Evolutionary conservation across 1,140 invertebrate species (phyloP).

Genomic region (Drosophila novamexicana): DNA sequence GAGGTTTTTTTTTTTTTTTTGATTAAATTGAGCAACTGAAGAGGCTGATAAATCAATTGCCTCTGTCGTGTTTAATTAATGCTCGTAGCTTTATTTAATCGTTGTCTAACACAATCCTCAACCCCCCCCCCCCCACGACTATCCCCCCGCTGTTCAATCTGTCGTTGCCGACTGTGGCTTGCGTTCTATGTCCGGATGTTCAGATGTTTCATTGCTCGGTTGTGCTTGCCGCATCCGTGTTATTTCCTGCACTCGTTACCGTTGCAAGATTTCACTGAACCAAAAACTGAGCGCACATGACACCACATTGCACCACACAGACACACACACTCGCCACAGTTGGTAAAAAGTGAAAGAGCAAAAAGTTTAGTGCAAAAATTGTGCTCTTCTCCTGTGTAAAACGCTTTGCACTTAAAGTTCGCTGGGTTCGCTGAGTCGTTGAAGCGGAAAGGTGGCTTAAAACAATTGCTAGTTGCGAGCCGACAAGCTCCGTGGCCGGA

Average conservation of each 20-base stretch:
- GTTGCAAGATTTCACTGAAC: constrained; percentile 41
- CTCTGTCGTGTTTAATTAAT: neutral
- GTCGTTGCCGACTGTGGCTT: no score
- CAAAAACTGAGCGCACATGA: constrained; percentile 30
- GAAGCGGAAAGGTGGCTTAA: constrained; percentile 67
- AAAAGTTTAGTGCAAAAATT: constrained; percentile 69
- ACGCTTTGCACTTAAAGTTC: constrained; percentile 76
- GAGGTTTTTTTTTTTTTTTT: neutral
- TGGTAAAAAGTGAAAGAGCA: constrained; percentile 69
- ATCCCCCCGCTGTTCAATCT: neutral
- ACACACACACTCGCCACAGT: constrained; percentile 1
- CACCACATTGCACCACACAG: constrained; percentile 6
- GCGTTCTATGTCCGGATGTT: constrained; percentile 14
- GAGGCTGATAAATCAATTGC: constrained; percentile 14
- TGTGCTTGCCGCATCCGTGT: constrained; percentile 40
- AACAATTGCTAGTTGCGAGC: constrained; percentile 26
- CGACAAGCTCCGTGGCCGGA: neutral
- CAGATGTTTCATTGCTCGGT: constrained; percentile 10
- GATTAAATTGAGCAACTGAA: neutral
- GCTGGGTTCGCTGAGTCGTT: constrained; percentile 55
- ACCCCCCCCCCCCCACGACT: neutral
- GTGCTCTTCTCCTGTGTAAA: constrained; percentile 43
- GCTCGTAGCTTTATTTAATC: neutral
- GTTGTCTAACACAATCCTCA: neutral
- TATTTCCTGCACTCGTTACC: constrained; percentile 62